These are phyloP conservation scores for Zaprionus nigranus DNA, from an alignment of 1,140 invertebrate species.

Conservation along the genomic window DNA sequence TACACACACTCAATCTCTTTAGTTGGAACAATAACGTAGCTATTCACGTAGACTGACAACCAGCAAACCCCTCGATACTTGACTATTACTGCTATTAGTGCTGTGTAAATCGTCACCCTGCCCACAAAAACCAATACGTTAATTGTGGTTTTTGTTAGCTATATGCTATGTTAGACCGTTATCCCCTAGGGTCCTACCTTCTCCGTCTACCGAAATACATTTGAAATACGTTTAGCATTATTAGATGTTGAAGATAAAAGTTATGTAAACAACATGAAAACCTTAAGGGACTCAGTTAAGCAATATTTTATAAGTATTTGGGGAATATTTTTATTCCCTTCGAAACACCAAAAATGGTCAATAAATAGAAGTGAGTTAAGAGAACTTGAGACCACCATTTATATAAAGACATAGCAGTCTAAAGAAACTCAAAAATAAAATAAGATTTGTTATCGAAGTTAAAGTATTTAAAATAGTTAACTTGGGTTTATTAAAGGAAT, in stretches of 20 bases:
- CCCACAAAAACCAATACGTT: neutral
- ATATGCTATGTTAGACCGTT: neutral
- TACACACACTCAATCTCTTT: constrained; percentile 21
- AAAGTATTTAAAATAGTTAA: no score
- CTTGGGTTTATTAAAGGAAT: no score
- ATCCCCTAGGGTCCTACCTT: neutral
- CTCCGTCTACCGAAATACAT: neutral
- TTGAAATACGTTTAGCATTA: neutral
- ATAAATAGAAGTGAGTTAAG: neutral
- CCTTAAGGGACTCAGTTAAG: neutral
- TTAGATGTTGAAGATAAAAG: neutral
- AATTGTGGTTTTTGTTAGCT: neutral
- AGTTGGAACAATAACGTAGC: constrained; percentile 9
- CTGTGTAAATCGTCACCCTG: neutral
- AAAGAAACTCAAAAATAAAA: no score
- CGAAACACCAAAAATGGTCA: neutral
- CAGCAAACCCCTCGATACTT: constrained; percentile 9
- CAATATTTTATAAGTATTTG: neutral
- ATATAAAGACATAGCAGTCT: no score
- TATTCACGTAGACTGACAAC: neutral
- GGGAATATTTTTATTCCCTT: neutral
- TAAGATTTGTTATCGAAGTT: no score
- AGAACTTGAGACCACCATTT: no score
- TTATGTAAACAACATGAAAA: neutral
- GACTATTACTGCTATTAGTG: neutral